Percentiles rank a stretch among this genome's conserved stretches.
Evolutionary conservation across 1,140 invertebrate species (phyloP).

Genomic region (Lepidotrigona ventralis): DNA sequence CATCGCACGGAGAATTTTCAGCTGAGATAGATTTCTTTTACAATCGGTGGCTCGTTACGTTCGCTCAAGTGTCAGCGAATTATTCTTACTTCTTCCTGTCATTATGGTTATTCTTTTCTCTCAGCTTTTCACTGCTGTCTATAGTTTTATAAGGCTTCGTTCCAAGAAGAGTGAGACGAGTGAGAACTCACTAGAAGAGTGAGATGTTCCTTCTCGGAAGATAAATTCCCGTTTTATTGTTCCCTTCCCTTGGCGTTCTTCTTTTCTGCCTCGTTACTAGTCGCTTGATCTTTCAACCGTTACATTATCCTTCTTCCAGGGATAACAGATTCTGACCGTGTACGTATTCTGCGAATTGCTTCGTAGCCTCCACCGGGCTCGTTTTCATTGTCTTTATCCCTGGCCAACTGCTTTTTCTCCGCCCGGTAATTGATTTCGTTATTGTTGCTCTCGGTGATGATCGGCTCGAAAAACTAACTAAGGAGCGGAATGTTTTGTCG

Average conservation of each 20-base stretch:
- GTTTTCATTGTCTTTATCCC: slow-evolving; percentile 14
- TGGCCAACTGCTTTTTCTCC: neutral
- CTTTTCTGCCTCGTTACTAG: slow-evolving; percentile 22
- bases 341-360: slow-evolving; percentile 32
- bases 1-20: too few relatives aligned
- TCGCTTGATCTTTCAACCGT: slow-evolving; percentile 32
- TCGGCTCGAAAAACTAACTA: neutral
- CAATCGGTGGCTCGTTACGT: neutral
- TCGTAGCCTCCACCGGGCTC: slow-evolving; percentile 6
- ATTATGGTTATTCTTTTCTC: too few relatives aligned
- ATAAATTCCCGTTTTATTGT: slow-evolving; percentile 23
- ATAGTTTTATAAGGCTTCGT: slow-evolving; percentile 6
- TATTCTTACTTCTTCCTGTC: neutral
- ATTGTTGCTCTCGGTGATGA: neutral
- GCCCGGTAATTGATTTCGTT: neutral
- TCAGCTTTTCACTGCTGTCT: neutral
- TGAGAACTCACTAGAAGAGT: too few relatives aligned
- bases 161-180: too few relatives aligned
- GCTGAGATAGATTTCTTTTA: neutral
- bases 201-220: slow-evolving; percentile 33
- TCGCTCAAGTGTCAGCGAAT: neutral
- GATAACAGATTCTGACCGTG: slow-evolving; percentile 40
- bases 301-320: slow-evolving; percentile 39
- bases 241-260: slow-evolving; percentile 22
- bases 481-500: neutral